These are phyloP conservation scores for Zeugodacus cucurbitae DNA, from an alignment of 1,140 invertebrate species.

Conservation along the genomic window DNA sequence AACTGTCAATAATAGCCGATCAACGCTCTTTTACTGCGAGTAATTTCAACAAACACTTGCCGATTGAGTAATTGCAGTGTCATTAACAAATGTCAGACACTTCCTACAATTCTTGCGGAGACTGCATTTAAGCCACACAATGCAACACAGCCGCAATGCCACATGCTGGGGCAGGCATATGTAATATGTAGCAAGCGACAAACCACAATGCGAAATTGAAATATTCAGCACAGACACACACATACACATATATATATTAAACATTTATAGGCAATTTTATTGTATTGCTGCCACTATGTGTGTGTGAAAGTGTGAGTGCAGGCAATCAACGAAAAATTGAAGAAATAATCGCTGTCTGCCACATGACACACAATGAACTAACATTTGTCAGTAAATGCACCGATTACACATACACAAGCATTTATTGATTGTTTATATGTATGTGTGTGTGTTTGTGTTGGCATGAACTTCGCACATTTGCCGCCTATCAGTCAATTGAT, in stretches of 20 bases:
- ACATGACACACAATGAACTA: neutral
- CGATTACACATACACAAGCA: neutral
- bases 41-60: neutral
- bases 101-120: neutral
- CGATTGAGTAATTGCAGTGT: slow-evolving; percentile 1
- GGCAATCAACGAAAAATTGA: neutral
- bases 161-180: neutral
- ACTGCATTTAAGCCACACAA: neutral
- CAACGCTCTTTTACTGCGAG: neutral
- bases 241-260: neutral
- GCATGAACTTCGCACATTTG: neutral
- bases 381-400: neutral
- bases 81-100: slow-evolving; percentile 9
- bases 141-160: neutral
- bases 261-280: neutral
- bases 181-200: neutral
- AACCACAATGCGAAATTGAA: neutral
- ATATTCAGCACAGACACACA: neutral
- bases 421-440: neutral
- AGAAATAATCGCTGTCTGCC: neutral
- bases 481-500: neutral
- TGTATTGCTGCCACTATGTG: neutral
- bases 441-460: neutral
- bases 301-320: too few species aligned
- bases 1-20: neutral